Evolutionary conservation across 2,113 vertebrate species (phyloP), one percentile per base, ranked within the genome.

Genomic region (Campylomormyrus tamandua): DNA sequence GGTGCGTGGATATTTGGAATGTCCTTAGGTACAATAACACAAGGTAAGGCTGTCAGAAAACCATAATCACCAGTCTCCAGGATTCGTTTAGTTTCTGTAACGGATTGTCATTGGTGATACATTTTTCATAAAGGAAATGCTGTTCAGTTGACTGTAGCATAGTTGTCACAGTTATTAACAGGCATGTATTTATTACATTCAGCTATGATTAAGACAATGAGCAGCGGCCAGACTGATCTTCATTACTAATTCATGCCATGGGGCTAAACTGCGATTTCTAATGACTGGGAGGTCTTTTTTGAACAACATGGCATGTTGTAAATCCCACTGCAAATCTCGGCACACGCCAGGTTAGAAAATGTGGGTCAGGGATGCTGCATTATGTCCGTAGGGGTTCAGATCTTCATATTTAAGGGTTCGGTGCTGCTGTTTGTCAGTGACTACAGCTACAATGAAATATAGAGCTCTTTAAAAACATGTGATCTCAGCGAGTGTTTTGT

Each of bases 291-390:
- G 35, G 15, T 87, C n/a, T 87, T 87, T 87, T 39, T 31, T 52
- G 27, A 53, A 53, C 49, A 35, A 27, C 27, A 15, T 27, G 19
- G n/a, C 27, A 53, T 27, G 48, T 24, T 31, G 49, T 27, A 52
- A 52, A 52, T 24, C 46, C 31, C 48, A 56, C 27, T 87, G 46
- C 21, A 6, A 83, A 46, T 46, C 80, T 46, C 45, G 17, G 35
- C 21, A 27, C 83, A 49, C 49, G 24, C 0, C 19, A 49, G 19
- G 8, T 85, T n/a, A 48, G 83, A 85, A 85, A 85, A 85, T 85
- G 83, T 85, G 83, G 83, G 83, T 48, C 83, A 80, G 74, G 74
- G 83, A 80, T 85, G 83, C 83, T 9, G 83, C 74, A 48, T 45
- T 49, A 48, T 85, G 42, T 24, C 83, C 19, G 48, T 24, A 48